Base-by-base conservation (phyloP, 2,888 invertebrate species). In the Octodonta nipae region DNA sequence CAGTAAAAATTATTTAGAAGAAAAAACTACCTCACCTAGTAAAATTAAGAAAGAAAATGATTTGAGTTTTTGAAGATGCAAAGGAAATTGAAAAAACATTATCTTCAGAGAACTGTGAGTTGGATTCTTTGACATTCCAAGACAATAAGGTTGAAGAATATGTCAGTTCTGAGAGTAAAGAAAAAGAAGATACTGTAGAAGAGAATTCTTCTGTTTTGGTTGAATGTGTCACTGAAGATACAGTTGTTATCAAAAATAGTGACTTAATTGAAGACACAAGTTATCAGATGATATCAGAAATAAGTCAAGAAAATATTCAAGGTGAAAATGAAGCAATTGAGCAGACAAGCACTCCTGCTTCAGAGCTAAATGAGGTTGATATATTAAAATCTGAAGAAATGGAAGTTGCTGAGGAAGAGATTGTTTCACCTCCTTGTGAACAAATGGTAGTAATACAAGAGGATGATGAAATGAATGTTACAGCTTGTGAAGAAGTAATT, bases 151-250 rank as follows among this genome's bases (percentile, higher is more conserved):
- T 25, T 25, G 24, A 31, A 13, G 31, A 37, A 15, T 4, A 29
- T 28, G 20, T 35, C 7, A 13, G 15, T 7, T 28, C 32, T 13
- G 38, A n/a, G n/a, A n/a, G n/a, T n/a, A n/a, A n/a, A n/a, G n/a
- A n/a, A n/a, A n/a, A n/a, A n/a, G n/a, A 38, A 40, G 47, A 44
- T 20, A 36, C 36, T 16, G 24, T 26, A 20, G 39, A 38, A 25
- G 37, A 44, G 37, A 32, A 33, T 26, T 35, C 40, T 16, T 47
- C 45, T 28, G 30, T 50, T 25, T 36, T 45, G 22, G 43, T 50
- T 2, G 54, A 53, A 34, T 54, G 50, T 42, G 41, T 51, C 31
- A 42, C 48, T 4, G 54, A 45, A 38, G 44, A 44, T 6, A 17
- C 8, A 17, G 17, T 17, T 17, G 8, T 8, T 5, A 8, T n/a